Percentiles rank a stretch among this genome's conserved stretches.
These are phyloP conservation scores for Prionace glauca DNA, from an alignment of 2,797 vertebrate genomes.

Conservation along the genomic window DNA sequence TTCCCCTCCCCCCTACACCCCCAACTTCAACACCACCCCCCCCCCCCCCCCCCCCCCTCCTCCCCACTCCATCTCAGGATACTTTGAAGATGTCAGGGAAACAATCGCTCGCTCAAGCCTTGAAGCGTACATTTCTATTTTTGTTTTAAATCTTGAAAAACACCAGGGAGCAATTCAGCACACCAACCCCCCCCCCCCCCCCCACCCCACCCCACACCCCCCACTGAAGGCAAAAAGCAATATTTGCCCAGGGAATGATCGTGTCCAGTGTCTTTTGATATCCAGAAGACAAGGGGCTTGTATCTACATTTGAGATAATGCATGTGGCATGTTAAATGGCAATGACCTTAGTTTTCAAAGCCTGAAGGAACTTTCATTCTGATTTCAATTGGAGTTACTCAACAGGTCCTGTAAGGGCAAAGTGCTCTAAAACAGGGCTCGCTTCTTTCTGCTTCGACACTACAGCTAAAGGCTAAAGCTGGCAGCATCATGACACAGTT, in stretches of 20 bases:
- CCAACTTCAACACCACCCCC: constrained; percentile 23
- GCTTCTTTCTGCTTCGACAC: no score
- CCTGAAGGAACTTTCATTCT: background rate
- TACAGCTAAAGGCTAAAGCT: background rate
- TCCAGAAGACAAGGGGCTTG: background rate
- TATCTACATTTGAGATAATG: background rate
- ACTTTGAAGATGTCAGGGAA: constrained; percentile 19
- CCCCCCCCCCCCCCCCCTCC: constrained; percentile 58
- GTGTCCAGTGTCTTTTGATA: constrained; percentile 21
- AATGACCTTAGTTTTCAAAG: background rate
- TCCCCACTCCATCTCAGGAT: constrained; percentile 47
- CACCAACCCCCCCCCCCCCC: no score
- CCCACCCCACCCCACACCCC: background rate
- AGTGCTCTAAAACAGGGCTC: background rate
- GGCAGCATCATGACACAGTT: background rate
- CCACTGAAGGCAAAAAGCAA: background rate
- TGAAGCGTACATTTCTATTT: background rate
- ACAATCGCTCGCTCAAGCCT: background rate
- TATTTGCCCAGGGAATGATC: background rate
- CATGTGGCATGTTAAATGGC: constrained; percentile 24
- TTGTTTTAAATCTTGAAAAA: constrained; percentile 9
- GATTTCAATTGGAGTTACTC: background rate
- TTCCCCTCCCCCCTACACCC: constrained; percentile 65
- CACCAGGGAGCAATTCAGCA: background rate
- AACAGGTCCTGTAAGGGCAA: background rate